Conservation (phyloP, 1,140 invertebrate species). For the Teleopsis dalmanni region DNA sequence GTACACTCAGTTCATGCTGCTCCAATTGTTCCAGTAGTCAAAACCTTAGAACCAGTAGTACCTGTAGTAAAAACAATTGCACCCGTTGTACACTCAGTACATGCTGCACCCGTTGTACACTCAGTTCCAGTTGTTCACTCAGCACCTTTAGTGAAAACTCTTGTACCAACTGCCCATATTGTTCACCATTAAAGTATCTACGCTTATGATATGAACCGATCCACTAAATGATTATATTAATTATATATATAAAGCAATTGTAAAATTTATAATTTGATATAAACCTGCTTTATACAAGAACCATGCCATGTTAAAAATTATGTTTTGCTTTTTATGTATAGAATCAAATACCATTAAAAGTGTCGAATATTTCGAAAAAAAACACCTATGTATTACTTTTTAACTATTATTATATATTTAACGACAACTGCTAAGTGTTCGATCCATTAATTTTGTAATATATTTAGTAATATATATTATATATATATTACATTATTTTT, state of each 20-base stretch:
- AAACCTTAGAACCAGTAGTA: constrained; percentile 35
- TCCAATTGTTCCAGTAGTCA: neutral
- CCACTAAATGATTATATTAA: neutral
- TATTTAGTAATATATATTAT: too few species aligned
- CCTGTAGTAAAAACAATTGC: constrained; percentile 1
- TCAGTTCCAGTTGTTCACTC: constrained; percentile 1
- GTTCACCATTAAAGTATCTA: constrained; percentile 3
- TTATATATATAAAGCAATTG: neutral
- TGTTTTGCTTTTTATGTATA: neutral
- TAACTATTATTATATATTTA: too few species aligned
- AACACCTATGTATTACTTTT: too few species aligned
- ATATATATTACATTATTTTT: too few species aligned
- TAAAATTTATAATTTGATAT: neutral
- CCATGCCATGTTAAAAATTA: neutral
- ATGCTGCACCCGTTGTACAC: constrained; percentile 1
- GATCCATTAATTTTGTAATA: too few species aligned
- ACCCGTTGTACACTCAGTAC: neutral
- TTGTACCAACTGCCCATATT: constrained; percentile 1
- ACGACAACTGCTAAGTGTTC: too few species aligned
- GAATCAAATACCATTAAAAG: neutral
- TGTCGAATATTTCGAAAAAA: neutral
- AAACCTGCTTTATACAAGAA: neutral
- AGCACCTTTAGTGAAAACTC: constrained; percentile 11
- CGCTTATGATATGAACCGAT: neutral
- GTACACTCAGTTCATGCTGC: neutral